Evolutionary conservation across 2,797 vertebrate species (phyloP).

Genomic region (Sebastiscus albofasciatus): DNA sequence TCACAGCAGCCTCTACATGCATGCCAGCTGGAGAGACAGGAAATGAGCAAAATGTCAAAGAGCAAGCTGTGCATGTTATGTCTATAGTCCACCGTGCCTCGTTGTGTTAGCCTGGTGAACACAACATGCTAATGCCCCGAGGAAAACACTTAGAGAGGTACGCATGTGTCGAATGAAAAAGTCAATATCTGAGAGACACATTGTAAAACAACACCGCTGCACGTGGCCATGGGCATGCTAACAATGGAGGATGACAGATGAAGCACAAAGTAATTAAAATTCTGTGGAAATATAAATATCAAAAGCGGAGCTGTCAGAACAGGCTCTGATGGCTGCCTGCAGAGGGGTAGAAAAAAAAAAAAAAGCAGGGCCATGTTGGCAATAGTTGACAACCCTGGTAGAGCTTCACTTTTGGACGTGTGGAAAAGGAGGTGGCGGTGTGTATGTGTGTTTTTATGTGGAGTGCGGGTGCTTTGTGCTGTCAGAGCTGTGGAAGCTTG

Average conservation of each 20-base stretch:
- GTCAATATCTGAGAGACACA: conserved; percentile 39
- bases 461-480: conserved; percentile 55
- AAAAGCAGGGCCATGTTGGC: conserved; percentile 66
- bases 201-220: conserved; percentile 57
- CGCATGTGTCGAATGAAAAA: conserved; percentile 38
- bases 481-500: conserved; percentile 66
- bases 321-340: conserved; percentile 57
- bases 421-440: conserved; percentile 39
- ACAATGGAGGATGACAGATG: conserved; percentile 72
- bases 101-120: conserved; percentile 37
- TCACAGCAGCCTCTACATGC: neutral
- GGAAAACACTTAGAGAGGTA: conserved; percentile 26
- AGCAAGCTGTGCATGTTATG: conserved; percentile 17
- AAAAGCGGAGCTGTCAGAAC: conserved; percentile 77
- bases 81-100: neutral
- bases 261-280: conserved; percentile 78
- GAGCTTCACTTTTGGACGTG: conserved; percentile 60
- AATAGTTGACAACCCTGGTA: conserved; percentile 73
- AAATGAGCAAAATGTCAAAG: conserved; percentile 36
- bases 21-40: conserved; percentile 1
- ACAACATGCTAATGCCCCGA: conserved; percentile 37
- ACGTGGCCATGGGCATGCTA: conserved; percentile 30
- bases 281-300: conserved; percentile 76
- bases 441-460: conserved; percentile 40
- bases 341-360: conserved; percentile 32